These are phyloP conservation scores for Dichetophora obliterata DNA, from an alignment of 2,888 invertebrate genomes.

Conservation along the genomic window DNA sequence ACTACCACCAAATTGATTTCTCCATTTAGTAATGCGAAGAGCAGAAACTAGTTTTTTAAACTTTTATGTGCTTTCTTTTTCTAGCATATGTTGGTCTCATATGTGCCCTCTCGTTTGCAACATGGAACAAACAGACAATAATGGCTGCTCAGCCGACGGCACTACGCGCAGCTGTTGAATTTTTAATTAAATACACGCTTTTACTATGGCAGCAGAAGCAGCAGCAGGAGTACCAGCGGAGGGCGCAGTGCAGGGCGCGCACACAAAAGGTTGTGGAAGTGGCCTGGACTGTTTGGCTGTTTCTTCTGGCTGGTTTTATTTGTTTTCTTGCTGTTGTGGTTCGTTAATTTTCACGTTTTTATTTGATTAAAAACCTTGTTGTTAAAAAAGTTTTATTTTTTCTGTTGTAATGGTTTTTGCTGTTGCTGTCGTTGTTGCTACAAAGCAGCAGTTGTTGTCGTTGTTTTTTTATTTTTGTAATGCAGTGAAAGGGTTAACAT, in stretches of 20 bases:
- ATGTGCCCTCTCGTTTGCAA: neutral
- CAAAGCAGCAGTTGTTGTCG: neutral
- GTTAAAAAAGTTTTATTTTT: neutral
- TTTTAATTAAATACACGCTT: slow-evolving; percentile 39
- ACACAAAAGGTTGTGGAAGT: neutral
- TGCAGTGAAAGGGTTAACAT: slow-evolving; percentile 20
- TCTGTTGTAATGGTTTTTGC: neutral
- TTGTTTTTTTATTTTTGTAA: neutral
- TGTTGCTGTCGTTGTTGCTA: neutral
- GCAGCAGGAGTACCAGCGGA: neutral
- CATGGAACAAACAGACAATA: slow-evolving; percentile 24
- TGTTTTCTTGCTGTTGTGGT: slow-evolving; percentile 21
- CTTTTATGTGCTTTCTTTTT: neutral
- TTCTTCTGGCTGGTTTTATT: neutral
- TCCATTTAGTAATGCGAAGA: slow-evolving; percentile 15
- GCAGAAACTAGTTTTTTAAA: slow-evolving; percentile 29
- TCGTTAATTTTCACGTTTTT: slow-evolving; percentile 37
- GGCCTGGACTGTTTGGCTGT: neutral
- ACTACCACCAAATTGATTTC: slow-evolving; percentile 32
- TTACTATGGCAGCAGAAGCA: neutral
- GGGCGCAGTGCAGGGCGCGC: neutral
- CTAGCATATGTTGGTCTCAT: neutral
- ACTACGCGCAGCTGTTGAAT: slow-evolving; percentile 37
- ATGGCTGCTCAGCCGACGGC: slow-evolving; percentile 45
- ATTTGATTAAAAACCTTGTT: slow-evolving; percentile 23